phyloP scores from a whole-genome alignment of 2,888 invertebrate species.

The Drosophila limbata region DNA sequence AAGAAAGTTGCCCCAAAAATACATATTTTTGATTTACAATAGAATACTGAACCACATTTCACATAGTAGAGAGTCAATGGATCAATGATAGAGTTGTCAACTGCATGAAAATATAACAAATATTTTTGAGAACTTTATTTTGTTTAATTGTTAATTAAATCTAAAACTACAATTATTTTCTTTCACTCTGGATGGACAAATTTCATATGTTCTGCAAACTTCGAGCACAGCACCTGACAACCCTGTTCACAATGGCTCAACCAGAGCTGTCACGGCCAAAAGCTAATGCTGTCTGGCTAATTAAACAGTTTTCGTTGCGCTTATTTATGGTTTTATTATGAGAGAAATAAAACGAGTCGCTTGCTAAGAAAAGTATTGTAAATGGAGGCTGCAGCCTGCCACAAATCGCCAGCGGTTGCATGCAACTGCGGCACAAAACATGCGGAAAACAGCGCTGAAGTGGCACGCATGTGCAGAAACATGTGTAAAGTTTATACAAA shows the following conservation, averaged over 20 bases:
- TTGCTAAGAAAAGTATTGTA: not conserved
- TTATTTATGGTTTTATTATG: constrained; percentile 41
- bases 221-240: not conserved
- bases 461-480: constrained; percentile 51
- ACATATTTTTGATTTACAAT: no score
- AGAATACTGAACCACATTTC: no score
- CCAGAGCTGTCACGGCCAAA: constrained; percentile 1
- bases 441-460: constrained; percentile 15
- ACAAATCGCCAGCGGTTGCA: constrained; percentile 34
- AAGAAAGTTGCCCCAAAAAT: no score
- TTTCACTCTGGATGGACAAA: no score
- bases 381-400: constrained; percentile 7
- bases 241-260: constrained; percentile 8
- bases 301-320: constrained; percentile 32
- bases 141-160: no score
- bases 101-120: not conserved
- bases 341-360: not conserved
- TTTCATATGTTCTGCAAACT: not conserved
- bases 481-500: constrained; percentile 48
- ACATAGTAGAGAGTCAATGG: no score
- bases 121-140: not conserved
- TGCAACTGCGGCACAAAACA: not conserved
- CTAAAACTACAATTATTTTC: not conserved
- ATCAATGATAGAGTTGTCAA: not conserved
- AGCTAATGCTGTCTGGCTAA: constrained; percentile 35